Base-by-base conservation (phyloP, 1,140 invertebrate genomes). In the Ruditapes philippinarum region DNA sequence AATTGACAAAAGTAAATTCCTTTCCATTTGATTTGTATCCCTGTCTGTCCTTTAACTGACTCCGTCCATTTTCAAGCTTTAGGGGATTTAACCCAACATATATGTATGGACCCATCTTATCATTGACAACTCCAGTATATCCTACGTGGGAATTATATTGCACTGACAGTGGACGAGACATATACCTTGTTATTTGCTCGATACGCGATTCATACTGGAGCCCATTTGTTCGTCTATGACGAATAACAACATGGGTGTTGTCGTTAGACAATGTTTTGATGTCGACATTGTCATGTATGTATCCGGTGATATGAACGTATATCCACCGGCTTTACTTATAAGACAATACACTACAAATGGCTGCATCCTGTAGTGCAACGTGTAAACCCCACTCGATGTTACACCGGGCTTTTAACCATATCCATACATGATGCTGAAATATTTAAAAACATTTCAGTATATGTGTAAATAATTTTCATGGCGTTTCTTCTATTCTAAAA, bases 231-330 rank as follows among this genome's bases (percentile, higher is more conserved):
- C 57, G 12, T 9, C 25, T 57, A 36, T 76, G 73, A 9, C 70
- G 70, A 28, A 86, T 62, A 19, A 76, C 7, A 14, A 86, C 84
- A 49, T 86, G 70, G n/a, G 22, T 45, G 51, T 76, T 57, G 49
- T 76, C 73, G 38, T 76, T 74, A 17, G 62, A 86, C 17, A 86
- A 51, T 5, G 12, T 19, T 5, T 22, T 49, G 25, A 86, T 86
- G 31, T 76, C 38, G n/a, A 86, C 51, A 14, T 76, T n/a, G n/a
- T 36, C 68, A 78, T 49, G 57, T 62, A 57, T 2, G 70, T 86
- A 25, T 60, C 54, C 4, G 68, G 68, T 11, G 70, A 86, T 0
- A 86, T 65, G 62, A 91, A 82, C 22, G 82, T 62, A 38, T 91
- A 84, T 73, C 68, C 78, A 60, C 51, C 11, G 65, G 33, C 45